Evolutionary conservation across 2,888 invertebrate species (phyloP), one percentile per base, ranked within the genome.

Genomic region (Eupithecia inturbata): DNA sequence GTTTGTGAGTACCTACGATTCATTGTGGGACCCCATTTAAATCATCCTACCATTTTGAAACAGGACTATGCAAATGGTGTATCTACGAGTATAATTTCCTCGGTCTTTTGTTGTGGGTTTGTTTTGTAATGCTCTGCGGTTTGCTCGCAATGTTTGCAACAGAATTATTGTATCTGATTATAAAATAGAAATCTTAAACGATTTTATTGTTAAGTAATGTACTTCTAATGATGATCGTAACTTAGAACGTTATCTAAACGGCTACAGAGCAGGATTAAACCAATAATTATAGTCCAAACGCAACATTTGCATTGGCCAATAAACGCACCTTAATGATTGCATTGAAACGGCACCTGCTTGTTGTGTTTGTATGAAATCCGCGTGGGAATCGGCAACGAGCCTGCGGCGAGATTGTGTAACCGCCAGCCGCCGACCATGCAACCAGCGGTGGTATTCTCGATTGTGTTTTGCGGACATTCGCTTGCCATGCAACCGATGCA

Each of bases 291-390:
- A 69, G 72, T 77, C 78, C 79, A n/a, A 76, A 71, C 68, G 68
- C 74, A 78, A 67, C 63, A 79, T 64, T 64, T 64, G 85, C 84
- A 84, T 86, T 86, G 83, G 86, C 83, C 82, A 88, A 87, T 88
- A 88, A 84, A 87, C 82, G 80, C 74, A 83, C 81, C 68, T 36
- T 85, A 88, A 85, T 87, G 86, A 88, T 86, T 88, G 86, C 86
- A 87, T 86, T 85, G 84, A 86, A 88, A 84, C 86, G 86, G 86
- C 92, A 92, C 90, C 90, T 76, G 76, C 67, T 60, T 68, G 68
- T 72, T 86, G 86, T 92, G 91, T 87, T 88, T 89, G 87, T 90
- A 91, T 89, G 91, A 93, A 94, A 93, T 92, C 91, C 91, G 94
- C 94, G 94, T 94, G 94, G 94, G 94, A 94, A 94, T 88, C 88